These are phyloP conservation scores for Achroia grisella DNA, from an alignment of 1,140 invertebrate genomes.

Conservation along the genomic window DNA sequence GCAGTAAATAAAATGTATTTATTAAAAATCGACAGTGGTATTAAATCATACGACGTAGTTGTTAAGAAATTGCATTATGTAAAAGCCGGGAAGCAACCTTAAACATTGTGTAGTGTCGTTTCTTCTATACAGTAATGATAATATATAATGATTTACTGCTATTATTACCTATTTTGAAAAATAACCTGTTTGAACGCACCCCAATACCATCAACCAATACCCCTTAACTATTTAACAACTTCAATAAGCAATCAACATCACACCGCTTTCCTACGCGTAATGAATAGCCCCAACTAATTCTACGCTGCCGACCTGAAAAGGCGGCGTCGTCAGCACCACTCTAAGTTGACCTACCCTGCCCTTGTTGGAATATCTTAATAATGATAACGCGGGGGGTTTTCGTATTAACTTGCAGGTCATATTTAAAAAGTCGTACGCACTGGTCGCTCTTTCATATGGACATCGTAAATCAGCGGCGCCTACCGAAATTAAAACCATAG, in stretches of 20 bases:
- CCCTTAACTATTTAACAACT: constrained; percentile 14
- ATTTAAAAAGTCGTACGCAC: constrained; percentile 15
- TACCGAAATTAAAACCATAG: constrained; percentile 54
- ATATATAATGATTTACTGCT: no score
- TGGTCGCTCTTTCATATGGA: constrained; percentile 49
- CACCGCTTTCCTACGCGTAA: constrained; percentile 18
- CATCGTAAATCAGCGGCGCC: constrained; percentile 55
- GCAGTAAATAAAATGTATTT: no score
- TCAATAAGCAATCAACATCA: constrained; percentile 17
- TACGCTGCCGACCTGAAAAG: constrained; percentile 24
- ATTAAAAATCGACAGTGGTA: no score
- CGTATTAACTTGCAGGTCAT: constrained; percentile 6
- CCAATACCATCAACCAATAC: constrained; percentile 5
- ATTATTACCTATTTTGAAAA: no score
- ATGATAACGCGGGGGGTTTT: constrained; percentile 3
- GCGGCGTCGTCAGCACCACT: constrained; percentile 15
- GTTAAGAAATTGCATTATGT: no score
- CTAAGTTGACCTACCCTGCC: constrained; percentile 5
- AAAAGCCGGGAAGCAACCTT: no score
- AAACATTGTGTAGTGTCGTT: no score
- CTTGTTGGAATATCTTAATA: not conserved
- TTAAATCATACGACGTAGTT: no score
- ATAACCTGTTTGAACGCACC: no score
- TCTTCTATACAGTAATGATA: no score
- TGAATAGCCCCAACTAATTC: constrained; percentile 32